Conservation (phyloP, 2,888 invertebrate species). For the Lathronympha strigana region DNA sequence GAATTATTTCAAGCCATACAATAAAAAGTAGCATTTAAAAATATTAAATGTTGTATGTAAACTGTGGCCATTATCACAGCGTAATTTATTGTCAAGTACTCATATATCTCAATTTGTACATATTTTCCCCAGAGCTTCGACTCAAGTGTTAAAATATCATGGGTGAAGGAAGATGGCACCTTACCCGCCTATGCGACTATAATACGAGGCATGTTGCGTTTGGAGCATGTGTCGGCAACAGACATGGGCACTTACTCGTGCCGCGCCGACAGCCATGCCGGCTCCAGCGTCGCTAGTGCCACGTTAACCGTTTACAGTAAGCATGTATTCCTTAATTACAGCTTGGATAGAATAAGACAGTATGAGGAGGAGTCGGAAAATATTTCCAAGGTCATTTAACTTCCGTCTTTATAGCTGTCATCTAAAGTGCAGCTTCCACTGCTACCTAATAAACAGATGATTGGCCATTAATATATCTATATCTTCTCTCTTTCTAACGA, state of each 20-base stretch:
- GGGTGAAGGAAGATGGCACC: slow-evolving; percentile 77
- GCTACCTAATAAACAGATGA: too few species aligned
- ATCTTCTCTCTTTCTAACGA: too few species aligned
- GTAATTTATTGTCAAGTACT: too few species aligned
- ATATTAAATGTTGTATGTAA: too few species aligned
- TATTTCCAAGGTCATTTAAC: background rate
- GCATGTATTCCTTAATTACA: slow-evolving; percentile 62
- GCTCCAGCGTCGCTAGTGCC: slow-evolving; percentile 93
- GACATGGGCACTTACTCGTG: slow-evolving; percentile 97
- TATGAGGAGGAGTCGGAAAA: too few species aligned
- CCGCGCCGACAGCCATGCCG: slow-evolving; percentile 95
- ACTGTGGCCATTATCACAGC: too few species aligned
- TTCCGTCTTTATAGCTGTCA: background rate
- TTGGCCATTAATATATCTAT: too few species aligned
- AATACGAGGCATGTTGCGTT: slow-evolving; percentile 84
- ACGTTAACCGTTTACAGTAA: slow-evolving; percentile 96
- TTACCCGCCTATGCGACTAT: slow-evolving; percentile 74
- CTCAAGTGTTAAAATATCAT: slow-evolving; percentile 77
- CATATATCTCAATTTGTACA: slow-evolving; percentile 9
- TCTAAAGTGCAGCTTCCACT: too few species aligned
- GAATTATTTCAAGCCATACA: too few species aligned
- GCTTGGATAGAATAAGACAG: too few species aligned
- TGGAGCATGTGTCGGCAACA: slow-evolving; percentile 91
- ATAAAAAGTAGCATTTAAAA: too few species aligned
- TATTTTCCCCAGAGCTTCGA: slow-evolving; percentile 74